Conservation (phyloP, 2,888 invertebrate species). For the Eurois occulta region DNA sequence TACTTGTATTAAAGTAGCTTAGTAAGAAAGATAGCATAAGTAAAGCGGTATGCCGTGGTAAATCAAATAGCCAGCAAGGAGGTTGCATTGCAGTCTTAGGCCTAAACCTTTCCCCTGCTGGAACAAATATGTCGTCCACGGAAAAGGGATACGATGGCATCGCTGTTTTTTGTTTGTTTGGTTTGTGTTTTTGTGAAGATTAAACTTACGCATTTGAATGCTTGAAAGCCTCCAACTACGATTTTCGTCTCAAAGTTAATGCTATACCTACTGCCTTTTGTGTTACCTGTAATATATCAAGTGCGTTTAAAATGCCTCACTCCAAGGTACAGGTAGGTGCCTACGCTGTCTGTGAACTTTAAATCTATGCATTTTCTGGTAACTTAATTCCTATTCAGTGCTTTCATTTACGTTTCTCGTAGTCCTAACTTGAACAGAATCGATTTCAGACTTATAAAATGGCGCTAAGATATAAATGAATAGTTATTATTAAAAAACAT, state of each 20-base stretch:
- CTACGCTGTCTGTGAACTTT: neutral
- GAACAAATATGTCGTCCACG: neutral
- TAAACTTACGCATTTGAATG: neutral
- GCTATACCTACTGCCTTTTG: neutral
- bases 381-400: neutral
- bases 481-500: constrained; percentile 11
- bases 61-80: neutral
- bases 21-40: neutral
- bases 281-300: neutral
- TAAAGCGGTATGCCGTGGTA: neutral
- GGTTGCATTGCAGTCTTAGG: neutral
- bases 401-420: neutral
- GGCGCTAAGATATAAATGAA: neutral
- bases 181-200: neutral
- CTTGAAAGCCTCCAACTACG: neutral
- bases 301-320: constrained; percentile 2
- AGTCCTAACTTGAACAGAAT: neutral
- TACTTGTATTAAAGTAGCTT: neutral
- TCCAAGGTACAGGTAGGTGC: neutral
- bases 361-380: neutral
- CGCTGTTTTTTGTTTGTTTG: neutral
- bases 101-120: neutral
- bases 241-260: neutral
- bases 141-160: neutral
- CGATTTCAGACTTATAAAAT: constrained; percentile 1